Evolutionary conservation across 2,888 invertebrate species (phyloP).

Genomic region (Nemurella pictetii): DNA sequence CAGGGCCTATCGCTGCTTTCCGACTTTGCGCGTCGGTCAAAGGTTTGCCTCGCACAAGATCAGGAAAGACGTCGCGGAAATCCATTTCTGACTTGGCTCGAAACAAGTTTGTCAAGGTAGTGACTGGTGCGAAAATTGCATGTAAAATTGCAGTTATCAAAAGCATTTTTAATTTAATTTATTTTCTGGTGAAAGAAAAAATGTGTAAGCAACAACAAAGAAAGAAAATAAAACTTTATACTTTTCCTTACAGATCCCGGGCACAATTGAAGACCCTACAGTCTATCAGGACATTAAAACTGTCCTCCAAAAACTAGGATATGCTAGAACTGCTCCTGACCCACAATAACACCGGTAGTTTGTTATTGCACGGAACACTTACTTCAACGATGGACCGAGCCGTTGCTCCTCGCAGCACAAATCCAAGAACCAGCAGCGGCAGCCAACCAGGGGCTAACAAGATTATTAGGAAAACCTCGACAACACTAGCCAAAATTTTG

Average conservation of each 20-base stretch:
- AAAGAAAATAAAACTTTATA: background rate
- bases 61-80: constrained; percentile 80
- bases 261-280: constrained; percentile 84
- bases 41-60: constrained; percentile 84
- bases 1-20: constrained; percentile 81
- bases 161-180: background rate
- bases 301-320: constrained; percentile 75
- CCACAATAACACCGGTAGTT: constrained; percentile 33
- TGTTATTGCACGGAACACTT: background rate
- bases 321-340: constrained; percentile 58
- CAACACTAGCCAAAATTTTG: no score
- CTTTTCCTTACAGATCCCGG: constrained; percentile 61
- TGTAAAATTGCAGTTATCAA: no score
- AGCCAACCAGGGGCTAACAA: no score
- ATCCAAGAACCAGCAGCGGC: no score
- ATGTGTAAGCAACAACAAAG: background rate
- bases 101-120: constrained; percentile 74
- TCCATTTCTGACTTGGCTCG: constrained; percentile 83
- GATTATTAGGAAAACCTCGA: no score
- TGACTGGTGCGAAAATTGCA: no score
- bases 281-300: constrained; percentile 78
- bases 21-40: constrained; percentile 76
- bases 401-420: no score
- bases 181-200: background rate
- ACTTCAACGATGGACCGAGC: background rate